These are phyloP conservation scores for Nematopogon swammerdamellus DNA, from an alignment of 2,888 invertebrate species.

Conservation along the genomic window DNA sequence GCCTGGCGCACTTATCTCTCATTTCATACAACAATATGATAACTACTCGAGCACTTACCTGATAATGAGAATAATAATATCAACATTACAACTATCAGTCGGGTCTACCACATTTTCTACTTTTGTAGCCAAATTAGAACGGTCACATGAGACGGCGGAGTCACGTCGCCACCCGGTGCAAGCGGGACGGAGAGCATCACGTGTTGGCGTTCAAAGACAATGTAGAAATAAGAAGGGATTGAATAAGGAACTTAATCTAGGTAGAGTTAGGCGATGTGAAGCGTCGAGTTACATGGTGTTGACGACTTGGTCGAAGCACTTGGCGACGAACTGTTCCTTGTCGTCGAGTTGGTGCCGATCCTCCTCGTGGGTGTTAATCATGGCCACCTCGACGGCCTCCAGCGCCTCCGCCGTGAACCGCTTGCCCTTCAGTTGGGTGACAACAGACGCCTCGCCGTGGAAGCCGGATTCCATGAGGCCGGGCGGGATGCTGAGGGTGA, in stretches of 20 bases:
- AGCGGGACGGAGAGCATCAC: too few relatives aligned
- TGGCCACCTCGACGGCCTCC: slow-evolving; percentile 54
- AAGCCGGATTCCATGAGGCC: slow-evolving; percentile 58
- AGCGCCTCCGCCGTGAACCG: slow-evolving; percentile 63
- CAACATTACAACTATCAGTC: background rate
- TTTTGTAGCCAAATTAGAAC: background rate
- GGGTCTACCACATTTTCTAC: background rate
- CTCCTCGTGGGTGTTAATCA: slow-evolving; percentile 34
- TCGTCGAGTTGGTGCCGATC: slow-evolving; percentile 42
- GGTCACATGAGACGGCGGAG: too few relatives aligned
- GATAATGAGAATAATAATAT: background rate
- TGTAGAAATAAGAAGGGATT: too few relatives aligned
- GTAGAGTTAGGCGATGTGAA: too few relatives aligned
- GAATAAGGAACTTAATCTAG: too few relatives aligned
- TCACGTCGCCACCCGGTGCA: too few relatives aligned
- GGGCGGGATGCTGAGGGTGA: slow-evolving; percentile 61
- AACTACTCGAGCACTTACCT: background rate
- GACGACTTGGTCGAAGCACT: slow-evolving; percentile 61
- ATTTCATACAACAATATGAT: background rate
- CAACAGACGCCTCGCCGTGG: slow-evolving; percentile 61
- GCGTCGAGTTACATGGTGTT: slow-evolving; percentile 35
- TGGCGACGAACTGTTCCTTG: slow-evolving; percentile 60
- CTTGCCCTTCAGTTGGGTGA: slow-evolving; percentile 63
- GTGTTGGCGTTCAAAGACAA: too few relatives aligned
- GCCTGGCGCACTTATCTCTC: background rate